Evolutionary conservation across 2,113 vertebrate species (phyloP).

Genomic region (Chionomys nivalis): DNA sequence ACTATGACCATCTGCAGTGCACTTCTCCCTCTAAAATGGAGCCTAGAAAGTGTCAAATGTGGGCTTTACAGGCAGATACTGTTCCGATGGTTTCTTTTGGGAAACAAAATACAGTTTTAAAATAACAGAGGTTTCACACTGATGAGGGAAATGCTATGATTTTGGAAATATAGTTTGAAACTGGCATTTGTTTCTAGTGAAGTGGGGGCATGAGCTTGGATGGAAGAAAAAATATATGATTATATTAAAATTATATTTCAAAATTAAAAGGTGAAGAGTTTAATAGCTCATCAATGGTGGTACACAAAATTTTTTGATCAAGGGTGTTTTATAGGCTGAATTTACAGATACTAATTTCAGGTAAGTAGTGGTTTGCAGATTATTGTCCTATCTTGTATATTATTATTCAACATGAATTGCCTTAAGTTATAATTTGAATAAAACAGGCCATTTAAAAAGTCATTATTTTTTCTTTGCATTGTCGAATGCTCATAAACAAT

Average conservation of each 20-base stretch:
- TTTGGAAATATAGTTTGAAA: too few species aligned
- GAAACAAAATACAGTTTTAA: too few species aligned
- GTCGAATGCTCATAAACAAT: neutral
- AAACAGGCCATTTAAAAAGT: neutral
- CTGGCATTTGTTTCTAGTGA: neutral
- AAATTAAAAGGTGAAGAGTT: neutral
- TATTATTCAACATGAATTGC: neutral
- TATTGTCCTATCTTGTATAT: neutral
- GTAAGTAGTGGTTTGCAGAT: neutral
- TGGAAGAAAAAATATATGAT: neutral
- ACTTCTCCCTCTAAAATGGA: conserved; percentile 42
- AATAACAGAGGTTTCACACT: too few species aligned
- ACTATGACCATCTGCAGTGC: neutral
- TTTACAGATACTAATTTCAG: neutral
- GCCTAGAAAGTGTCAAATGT: conserved; percentile 23
- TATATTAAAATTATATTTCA: neutral
- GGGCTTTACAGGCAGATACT: neutral
- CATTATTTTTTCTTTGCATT: neutral
- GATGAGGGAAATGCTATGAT: too few species aligned
- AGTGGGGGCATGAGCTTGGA: neutral
- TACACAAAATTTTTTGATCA: neutral
- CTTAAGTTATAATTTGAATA: conserved; percentile 27
- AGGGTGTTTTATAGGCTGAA: neutral
- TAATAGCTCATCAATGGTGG: neutral
- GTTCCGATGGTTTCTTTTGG: too few species aligned